Conservation (phyloP, 2,797 vertebrate species). For the Labeo calbasu region DNA sequence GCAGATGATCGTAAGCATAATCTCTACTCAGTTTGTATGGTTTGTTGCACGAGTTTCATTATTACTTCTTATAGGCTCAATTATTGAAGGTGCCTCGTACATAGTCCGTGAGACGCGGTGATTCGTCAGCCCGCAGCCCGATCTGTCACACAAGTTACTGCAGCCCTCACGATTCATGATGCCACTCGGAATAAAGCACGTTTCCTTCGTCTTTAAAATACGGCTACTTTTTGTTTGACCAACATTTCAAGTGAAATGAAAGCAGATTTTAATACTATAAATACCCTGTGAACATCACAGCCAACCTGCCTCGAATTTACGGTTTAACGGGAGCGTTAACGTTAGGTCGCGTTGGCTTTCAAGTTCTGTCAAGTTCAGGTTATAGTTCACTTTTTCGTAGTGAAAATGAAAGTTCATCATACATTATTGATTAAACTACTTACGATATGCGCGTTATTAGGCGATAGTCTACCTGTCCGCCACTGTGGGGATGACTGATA, state of each 20-base stretch:
- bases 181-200: not conserved
- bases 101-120: constrained; percentile 34
- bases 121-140: constrained; percentile 35
- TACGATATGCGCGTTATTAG: not conserved
- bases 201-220: not conserved
- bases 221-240: not conserved
- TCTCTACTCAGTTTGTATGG: not conserved
- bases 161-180: constrained; percentile 28
- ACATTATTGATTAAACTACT: not conserved
- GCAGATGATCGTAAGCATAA: not conserved
- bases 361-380: constrained; percentile 35
- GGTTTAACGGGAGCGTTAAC: constrained; percentile 9
- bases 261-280: not conserved
- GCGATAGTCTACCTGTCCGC: not conserved
- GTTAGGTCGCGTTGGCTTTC: constrained; percentile 19
- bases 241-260: not conserved
- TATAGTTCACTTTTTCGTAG: constrained; percentile 14
- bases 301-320: constrained; percentile 24
- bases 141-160: constrained; percentile 50
- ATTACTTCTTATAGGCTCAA: constrained; percentile 3
- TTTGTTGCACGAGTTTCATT: constrained; percentile 18
- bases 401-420: constrained; percentile 19
- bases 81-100: not conserved
- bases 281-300: not conserved
- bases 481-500: not conserved